These are phyloP conservation scores for Coptodon rendalli DNA, from an alignment of 2,113 vertebrate species.

Conservation along the genomic window DNA sequence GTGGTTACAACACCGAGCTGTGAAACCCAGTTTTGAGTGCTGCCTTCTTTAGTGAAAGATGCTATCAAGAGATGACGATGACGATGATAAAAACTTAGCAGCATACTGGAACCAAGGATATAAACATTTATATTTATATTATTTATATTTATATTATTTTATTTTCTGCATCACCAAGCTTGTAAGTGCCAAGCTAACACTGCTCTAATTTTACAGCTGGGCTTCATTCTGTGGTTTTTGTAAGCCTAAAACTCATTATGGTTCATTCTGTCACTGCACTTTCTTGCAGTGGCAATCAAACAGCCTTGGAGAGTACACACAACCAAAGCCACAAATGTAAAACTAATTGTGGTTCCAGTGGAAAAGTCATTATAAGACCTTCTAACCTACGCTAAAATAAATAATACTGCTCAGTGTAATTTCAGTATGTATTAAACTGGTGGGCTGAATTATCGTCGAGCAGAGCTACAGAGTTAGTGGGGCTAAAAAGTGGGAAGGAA, in stretches of 20 bases:
- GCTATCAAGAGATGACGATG: background rate
- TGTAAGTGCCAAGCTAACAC: background rate
- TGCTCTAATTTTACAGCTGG: background rate
- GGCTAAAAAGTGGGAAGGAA: background rate
- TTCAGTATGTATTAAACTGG: background rate
- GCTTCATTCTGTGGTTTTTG: background rate
- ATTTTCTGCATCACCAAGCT: background rate
- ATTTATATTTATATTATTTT: too few relatives aligned
- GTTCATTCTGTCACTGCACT: background rate
- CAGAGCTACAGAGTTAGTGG: background rate
- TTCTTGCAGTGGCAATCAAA: background rate
- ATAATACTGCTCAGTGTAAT: background rate
- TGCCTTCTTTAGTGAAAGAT: background rate
- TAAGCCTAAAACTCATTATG: background rate
- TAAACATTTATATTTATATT: background rate
- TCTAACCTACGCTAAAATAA: background rate
- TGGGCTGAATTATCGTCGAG: background rate
- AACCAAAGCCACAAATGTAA: background rate
- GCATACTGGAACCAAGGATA: background rate
- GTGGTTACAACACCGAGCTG: accelerated
- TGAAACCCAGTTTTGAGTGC: background rate
- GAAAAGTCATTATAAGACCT: background rate
- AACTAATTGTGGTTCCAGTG: background rate
- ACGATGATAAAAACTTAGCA: background rate
- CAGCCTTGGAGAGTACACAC: background rate